Base-by-base conservation (phyloP, 2,797 vertebrate species). In the Sebastiscus albofasciatus region DNA sequence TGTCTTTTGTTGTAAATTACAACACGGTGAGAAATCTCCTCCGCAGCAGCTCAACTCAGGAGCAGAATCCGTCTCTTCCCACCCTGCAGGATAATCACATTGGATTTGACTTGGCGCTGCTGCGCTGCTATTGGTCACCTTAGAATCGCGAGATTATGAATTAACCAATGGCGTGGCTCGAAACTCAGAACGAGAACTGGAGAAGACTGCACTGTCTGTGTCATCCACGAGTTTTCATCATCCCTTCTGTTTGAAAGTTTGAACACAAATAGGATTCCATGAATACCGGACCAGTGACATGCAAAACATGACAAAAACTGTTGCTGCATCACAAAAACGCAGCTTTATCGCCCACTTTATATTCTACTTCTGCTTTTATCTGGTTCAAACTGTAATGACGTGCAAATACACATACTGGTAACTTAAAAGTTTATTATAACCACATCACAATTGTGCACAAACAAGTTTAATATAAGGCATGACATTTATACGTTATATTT, bases 251-350 rank as follows among this genome's bases (percentile, higher is more conserved):
- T 95, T 91, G 86, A 94, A 94, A 85, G 87, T 95, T 96, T 95
- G 83, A 96, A 96, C 54, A 65, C 69, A 93, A 95, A 96, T 91
- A 95, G 29, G 52, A 96, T 94, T 95, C 90, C 90, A 71, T 0
- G 58, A 6, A 20, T 85, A 94, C 88, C 29, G 86, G 90, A 59
- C 46, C 16, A 3, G 14, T 46, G 3, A 16, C 42, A 46, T 18
- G 42, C 14, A 16, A 46, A 18, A 46, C 42, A 18, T 16, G 42
- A 6, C 42, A 7, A 46, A 46, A 46, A 46, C 39, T 42, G 39
- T 42, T 16, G 6, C 39, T 42, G 39, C 16, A 42, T 39, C 39
- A 2, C 46, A 52, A 52, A 49, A 52, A 52, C 46, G 16, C 18
- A 49, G 8, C 0, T 49, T 18, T 20, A 49, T 3, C 46, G 46